Evolutionary conservation across 2,797 vertebrate species (phyloP).

Genomic region (Sarcoramphus papa): DNA sequence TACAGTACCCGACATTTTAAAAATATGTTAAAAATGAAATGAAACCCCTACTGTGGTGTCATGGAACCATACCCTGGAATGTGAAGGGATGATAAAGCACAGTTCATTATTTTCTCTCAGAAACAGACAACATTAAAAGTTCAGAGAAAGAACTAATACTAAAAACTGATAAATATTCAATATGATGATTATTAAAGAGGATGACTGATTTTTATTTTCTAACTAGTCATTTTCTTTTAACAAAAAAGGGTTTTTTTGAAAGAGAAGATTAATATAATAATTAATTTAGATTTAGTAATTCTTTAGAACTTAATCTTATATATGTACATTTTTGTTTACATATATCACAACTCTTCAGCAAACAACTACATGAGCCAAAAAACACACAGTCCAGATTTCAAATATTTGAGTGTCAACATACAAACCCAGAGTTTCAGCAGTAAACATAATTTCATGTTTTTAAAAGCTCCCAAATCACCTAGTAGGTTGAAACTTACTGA

Average conservation of each 20-base stretch:
- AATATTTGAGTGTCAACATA: not conserved
- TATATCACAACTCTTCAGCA: not conserved
- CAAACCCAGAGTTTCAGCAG: not conserved
- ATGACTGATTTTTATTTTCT: not conserved
- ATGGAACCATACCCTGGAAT: not conserved
- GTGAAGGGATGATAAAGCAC: not conserved
- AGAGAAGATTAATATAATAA: not conserved
- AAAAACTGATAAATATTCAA: not conserved
- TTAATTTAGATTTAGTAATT: not conserved
- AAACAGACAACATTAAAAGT: not conserved
- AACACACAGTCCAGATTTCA: not conserved
- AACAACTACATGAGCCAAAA: not conserved
- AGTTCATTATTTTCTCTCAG: not conserved
- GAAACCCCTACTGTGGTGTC: not conserved
- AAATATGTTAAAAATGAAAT: not conserved
- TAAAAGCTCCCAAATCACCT: not conserved
- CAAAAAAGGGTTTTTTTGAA: not conserved
- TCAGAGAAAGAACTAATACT: not conserved
- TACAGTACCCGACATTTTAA: not conserved
- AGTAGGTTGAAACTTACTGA: not conserved
- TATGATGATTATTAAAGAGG: not conserved
- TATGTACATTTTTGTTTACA: not conserved
- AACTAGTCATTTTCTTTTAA: not conserved
- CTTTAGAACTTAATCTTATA: not conserved
- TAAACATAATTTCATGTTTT: not conserved